A percentile compares a stretch with the other conserved stretches of the same genome.
phyloP scores from a whole-genome alignment of 2,888 invertebrate genomes.

The Ophion costatus region DNA sequence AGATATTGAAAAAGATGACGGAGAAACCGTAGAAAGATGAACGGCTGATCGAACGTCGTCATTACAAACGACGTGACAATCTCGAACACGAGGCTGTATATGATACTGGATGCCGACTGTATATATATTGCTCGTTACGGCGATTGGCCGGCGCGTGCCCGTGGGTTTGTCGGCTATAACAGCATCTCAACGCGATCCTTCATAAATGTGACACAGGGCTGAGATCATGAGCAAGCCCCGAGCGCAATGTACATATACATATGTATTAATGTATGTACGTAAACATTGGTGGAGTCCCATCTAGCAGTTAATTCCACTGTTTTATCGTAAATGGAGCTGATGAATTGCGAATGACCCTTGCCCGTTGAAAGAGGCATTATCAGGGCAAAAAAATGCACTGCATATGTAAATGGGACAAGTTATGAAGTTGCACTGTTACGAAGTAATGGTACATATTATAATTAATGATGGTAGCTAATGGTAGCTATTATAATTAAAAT shows the following conservation, averaged over 20 bases:
- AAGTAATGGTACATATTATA: too few relatives aligned
- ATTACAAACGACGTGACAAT: conserved; percentile 82
- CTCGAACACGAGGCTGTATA: conserved; percentile 73
- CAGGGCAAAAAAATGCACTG: neutral
- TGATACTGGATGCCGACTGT: conserved; percentile 62
- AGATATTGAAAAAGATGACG: conserved; percentile 30
- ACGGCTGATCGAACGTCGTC: conserved; percentile 81
- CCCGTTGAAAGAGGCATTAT: conserved; percentile 23
- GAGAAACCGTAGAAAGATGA: conserved; percentile 73
- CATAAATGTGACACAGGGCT: conserved; percentile 61
- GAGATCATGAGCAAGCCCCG: conserved; percentile 59
- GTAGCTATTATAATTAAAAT: too few relatives aligned
- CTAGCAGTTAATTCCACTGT: conserved; percentile 48
- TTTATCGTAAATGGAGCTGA: conserved; percentile 59
- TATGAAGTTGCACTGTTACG: neutral
- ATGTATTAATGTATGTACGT: conserved; percentile 2
- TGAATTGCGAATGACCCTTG: conserved; percentile 60
- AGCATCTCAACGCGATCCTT: conserved; percentile 62
- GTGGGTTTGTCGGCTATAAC: conserved; percentile 57
- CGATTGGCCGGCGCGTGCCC: conserved; percentile 69
- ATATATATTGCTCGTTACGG: conserved; percentile 80
- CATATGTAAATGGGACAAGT: neutral
- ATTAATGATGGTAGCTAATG: too few relatives aligned
- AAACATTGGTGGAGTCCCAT: conserved; percentile 20
- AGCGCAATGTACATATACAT: conserved; percentile 32